Evolutionary conservation across 2,797 vertebrate species (phyloP).

Genomic region (Microhierax caerulescens): DNA sequence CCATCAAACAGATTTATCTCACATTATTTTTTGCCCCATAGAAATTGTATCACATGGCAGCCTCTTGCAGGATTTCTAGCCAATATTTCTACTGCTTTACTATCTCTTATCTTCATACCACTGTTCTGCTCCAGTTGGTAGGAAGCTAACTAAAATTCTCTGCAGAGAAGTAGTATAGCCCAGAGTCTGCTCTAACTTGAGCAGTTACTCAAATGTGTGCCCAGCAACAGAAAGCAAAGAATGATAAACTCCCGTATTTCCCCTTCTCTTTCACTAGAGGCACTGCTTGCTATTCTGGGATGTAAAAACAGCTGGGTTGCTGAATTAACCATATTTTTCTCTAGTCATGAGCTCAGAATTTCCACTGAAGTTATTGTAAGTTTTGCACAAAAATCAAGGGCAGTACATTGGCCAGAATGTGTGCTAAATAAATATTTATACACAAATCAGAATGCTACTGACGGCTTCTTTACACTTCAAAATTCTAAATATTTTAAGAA

Average conservation of each 20-base stretch:
- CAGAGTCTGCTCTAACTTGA: background rate
- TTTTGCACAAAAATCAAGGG: slow-evolving; percentile 64
- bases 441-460: slow-evolving; percentile 71
- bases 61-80: background rate
- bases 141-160: background rate
- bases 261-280: slow-evolving; percentile 5
- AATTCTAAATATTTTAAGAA: slow-evolving; percentile 74
- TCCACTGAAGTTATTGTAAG: slow-evolving; percentile 50
- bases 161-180: background rate
- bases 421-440: slow-evolving; percentile 75
- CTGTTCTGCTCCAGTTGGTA: background rate
- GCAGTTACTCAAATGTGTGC: background rate
- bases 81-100: background rate
- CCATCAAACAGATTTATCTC: background rate
- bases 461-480: slow-evolving; percentile 72
- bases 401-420: slow-evolving; percentile 69
- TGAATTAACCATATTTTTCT: slow-evolving; percentile 64
- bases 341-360: slow-evolving; percentile 49
- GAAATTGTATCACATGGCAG: background rate
- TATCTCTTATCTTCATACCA: background rate
- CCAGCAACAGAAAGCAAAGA: slow-evolving; percentile 22
- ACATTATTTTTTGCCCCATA: background rate
- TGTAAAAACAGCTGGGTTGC: slow-evolving; percentile 54
- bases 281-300: slow-evolving; percentile 46
- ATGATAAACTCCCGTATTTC: slow-evolving; percentile 10